These are phyloP conservation scores for Dromococcyx pavoninus DNA, from an alignment of 2,797 vertebrate genomes.

Conservation along the genomic window DNA sequence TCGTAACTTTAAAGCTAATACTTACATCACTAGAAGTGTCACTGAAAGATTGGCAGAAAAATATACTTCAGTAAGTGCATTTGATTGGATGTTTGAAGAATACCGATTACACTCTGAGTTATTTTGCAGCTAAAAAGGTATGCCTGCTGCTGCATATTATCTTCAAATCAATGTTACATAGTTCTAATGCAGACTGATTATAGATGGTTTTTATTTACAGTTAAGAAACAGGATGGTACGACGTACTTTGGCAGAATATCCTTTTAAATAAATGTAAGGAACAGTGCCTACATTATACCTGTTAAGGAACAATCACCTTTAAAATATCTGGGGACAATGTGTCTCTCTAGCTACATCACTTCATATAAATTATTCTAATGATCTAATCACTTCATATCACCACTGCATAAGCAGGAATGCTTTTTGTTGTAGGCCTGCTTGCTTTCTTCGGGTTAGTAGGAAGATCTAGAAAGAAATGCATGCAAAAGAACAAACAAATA, in stretches of 20 bases:
- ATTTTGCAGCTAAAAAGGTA: background rate
- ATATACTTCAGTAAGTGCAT: background rate
- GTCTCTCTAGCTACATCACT: background rate
- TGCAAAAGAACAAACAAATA: background rate
- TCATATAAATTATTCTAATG: background rate
- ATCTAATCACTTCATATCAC: background rate
- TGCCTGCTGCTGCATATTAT: background rate
- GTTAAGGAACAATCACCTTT: background rate
- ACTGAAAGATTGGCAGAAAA: conserved; percentile 11
- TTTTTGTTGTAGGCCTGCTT: background rate
- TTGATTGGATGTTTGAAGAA: background rate
- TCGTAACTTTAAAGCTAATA: conserved; percentile 15
- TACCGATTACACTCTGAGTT: background rate
- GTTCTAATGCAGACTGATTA: background rate
- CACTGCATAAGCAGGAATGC: background rate
- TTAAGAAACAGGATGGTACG: background rate
- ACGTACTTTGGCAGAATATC: background rate
- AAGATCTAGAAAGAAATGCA: background rate
- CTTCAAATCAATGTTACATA: background rate
- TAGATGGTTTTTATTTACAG: background rate
- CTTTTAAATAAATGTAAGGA: background rate
- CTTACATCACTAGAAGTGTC: background rate
- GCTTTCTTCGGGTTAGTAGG: background rate
- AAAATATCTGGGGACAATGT: background rate
- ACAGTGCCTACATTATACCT: background rate